Evolutionary conservation across 2,797 vertebrate genomes (phyloP).

Genomic region (Lagocephalus sceleratus): DNA sequence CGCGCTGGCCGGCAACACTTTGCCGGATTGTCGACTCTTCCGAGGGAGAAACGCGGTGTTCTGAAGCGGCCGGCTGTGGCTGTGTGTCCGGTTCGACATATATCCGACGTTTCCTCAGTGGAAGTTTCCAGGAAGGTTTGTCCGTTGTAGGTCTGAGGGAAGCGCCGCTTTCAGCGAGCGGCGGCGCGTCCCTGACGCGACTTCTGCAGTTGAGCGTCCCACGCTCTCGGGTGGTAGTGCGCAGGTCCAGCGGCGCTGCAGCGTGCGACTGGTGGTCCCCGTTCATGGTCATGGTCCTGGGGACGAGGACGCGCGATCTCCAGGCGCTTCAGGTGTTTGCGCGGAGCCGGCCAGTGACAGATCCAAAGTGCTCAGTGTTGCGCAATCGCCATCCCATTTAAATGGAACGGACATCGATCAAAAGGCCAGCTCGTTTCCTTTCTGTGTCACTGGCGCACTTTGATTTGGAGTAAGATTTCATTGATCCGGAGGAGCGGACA

Average conservation of each 20-base stretch:
- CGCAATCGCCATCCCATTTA: conserved; percentile 38
- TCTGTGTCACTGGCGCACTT: conserved; percentile 6
- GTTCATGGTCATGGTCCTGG: conserved; percentile 74
- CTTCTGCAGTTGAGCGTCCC: conserved; percentile 34
- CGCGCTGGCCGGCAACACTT: neutral
- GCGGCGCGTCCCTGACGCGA: conserved; percentile 22
- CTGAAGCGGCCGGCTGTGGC: conserved; percentile 18
- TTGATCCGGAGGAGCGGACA: neutral
- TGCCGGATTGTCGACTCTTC: neutral
- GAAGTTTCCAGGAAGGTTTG: conserved; percentile 56
- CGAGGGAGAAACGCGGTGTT: conserved; percentile 1
- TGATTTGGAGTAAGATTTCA: conserved; percentile 9
- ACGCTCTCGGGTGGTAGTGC: conserved; percentile 60
- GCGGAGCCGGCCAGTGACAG: conserved; percentile 17
- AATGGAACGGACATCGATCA: conserved; percentile 19
- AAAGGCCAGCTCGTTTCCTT: conserved; percentile 26
- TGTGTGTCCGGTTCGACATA: conserved; percentile 35
- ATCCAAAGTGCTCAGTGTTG: conserved; percentile 21
- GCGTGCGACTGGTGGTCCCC: conserved; percentile 56
- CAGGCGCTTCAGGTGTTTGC: conserved; percentile 29
- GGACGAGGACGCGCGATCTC: conserved; percentile 23
- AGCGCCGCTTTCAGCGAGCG: neutral
- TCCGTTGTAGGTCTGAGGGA: conserved; percentile 38
- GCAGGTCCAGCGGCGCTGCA: conserved; percentile 75
- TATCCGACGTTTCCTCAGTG: conserved; percentile 76